phyloP scores from a whole-genome alignment of 2,113 vertebrate genomes.

The Pungitius pungitius region DNA sequence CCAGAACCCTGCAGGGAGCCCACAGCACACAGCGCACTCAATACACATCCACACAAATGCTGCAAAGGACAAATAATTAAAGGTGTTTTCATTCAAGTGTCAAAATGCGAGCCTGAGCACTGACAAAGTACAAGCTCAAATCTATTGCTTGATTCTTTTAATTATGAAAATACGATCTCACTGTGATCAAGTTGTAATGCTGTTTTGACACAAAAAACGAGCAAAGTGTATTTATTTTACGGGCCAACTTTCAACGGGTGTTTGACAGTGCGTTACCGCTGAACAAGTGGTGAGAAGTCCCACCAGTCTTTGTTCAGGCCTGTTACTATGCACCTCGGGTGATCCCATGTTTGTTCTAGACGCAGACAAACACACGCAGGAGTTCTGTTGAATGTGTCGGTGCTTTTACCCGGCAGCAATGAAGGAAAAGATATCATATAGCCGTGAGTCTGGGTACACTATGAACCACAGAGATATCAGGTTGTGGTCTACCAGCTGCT shows the following conservation, averaged over 20 bases:
- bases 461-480: too few relatives aligned
- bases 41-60: neutral
- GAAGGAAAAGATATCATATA: too few relatives aligned
- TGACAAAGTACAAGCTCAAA: neutral
- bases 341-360: neutral
- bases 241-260: neutral
- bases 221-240: neutral
- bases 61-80: neutral
- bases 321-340: neutral
- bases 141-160: neutral
- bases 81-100: neutral
- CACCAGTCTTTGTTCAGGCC: neutral
- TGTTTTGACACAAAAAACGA: neutral
- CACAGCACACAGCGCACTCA: neutral
- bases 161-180: neutral
- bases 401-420: too few relatives aligned
- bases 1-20: conserved; percentile 90
- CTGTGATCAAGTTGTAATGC: neutral
- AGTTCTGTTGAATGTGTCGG: neutral
- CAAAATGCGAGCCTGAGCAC: neutral
- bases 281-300: neutral
- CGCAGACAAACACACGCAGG: neutral
- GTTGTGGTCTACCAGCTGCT: too few relatives aligned
- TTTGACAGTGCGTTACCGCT: neutral
- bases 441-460: too few relatives aligned